Percentiles rank a stretch among this genome's conserved stretches.
Evolutionary conservation across 1,140 invertebrate genomes (phyloP).

Genomic region (Caenorhabditis brenneri): DNA sequence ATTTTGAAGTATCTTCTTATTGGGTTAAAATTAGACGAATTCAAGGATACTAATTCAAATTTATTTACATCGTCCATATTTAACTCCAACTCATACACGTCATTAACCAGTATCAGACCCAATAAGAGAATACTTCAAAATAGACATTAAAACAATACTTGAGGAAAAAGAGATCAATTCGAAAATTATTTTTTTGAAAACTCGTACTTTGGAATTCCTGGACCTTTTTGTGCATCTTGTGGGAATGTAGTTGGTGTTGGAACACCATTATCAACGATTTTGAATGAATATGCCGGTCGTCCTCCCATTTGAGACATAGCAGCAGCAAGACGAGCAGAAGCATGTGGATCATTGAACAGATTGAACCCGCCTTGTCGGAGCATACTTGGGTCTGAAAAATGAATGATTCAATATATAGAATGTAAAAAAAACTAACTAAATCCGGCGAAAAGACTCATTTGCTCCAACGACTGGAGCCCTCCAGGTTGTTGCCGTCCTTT

Average conservation of each 20-base stretch:
- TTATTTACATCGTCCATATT: too few species aligned
- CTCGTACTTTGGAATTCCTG: constrained; percentile 90
- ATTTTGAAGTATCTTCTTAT: not conserved
- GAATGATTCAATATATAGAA: not conserved
- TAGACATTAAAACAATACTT: too few species aligned
- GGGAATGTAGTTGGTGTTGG: constrained; percentile 92
- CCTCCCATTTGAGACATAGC: constrained; percentile 54
- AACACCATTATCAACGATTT: constrained; percentile 83
- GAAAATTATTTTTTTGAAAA: too few species aligned
- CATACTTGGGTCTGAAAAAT: constrained; percentile 18
- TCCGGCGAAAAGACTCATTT: constrained; percentile 6
- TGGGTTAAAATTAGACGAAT: not conserved
- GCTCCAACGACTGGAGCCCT: constrained; percentile 1
- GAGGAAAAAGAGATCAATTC: too few species aligned
- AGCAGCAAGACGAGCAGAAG: not conserved
- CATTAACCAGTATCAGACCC: too few species aligned
- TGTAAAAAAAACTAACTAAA: not conserved
- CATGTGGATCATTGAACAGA: constrained; percentile 4
- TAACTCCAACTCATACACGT: too few species aligned
- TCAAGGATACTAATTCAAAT: too few species aligned
- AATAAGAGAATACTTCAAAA: too few species aligned
- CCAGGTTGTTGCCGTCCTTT: constrained; percentile 18
- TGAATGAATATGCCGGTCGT: constrained; percentile 83
- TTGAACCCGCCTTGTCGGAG: constrained; percentile 22
- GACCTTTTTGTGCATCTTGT: constrained; percentile 87